These are phyloP conservation scores for Machaerirhynchus nigripectus DNA, from an alignment of 2,113 vertebrate species.

Conservation along the genomic window DNA sequence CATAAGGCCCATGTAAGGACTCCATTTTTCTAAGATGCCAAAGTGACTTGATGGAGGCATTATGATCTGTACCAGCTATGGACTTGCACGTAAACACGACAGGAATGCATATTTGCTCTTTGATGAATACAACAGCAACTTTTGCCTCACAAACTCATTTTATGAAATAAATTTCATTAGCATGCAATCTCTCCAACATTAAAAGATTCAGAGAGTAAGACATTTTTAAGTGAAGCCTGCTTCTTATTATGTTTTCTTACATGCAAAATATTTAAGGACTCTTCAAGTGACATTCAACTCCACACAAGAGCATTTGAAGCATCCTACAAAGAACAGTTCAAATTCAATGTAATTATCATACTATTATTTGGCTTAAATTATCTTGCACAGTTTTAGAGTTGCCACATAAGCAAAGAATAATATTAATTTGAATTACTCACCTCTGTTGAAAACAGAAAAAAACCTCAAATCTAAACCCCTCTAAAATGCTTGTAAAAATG, in stretches of 20 bases:
- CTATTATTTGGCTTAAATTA: background rate
- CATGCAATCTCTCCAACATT: background rate
- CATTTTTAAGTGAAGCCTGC: background rate
- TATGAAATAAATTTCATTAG: background rate
- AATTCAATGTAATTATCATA: constrained; percentile 50
- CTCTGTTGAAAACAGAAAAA: background rate
- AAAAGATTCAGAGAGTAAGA: background rate
- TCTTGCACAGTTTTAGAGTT: background rate
- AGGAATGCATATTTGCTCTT: background rate
- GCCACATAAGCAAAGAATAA: background rate
- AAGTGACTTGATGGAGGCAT: background rate
- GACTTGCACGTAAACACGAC: background rate
- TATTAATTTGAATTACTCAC: constrained; percentile 22
- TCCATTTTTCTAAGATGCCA: background rate
- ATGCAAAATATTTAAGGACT: constrained; percentile 17
- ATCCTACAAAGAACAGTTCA: constrained; percentile 14
- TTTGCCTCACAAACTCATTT: background rate
- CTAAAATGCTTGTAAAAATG: background rate
- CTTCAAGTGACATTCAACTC: constrained; percentile 35
- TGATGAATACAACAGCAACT: background rate
- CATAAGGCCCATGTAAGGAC: background rate
- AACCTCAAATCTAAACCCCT: accelerated
- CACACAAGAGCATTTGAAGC: constrained; percentile 30
- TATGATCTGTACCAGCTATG: background rate
- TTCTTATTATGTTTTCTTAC: constrained; percentile 59